These are phyloP conservation scores for Onthophagus taurus DNA, from an alignment of 1,140 invertebrate species.

Conservation along the genomic window DNA sequence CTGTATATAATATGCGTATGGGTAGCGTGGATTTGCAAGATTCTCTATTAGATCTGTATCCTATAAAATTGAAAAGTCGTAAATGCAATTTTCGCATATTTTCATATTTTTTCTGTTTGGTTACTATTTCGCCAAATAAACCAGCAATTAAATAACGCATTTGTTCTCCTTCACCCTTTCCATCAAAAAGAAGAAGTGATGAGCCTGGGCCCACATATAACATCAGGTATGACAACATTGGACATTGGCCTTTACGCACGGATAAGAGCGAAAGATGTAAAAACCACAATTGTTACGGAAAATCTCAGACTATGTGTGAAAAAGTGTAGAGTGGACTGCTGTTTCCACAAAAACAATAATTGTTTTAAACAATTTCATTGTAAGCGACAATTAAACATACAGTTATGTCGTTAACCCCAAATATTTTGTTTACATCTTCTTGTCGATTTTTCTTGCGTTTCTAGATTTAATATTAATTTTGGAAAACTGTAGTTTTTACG, in stretches of 20 bases:
- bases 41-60: slow-evolving; percentile 36
- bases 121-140: slow-evolving; percentile 10
- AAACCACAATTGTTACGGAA: slow-evolving; percentile 4
- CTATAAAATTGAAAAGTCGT: slow-evolving; percentile 35
- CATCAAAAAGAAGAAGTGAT: slow-evolving; percentile 5
- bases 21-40: slow-evolving; percentile 40
- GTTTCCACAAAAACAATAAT: slow-evolving; percentile 12
- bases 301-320: slow-evolving; percentile 8
- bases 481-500: not conserved
- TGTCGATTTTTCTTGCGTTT: no score
- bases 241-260: slow-evolving; percentile 12
- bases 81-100: slow-evolving; percentile 39
- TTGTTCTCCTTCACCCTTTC: not conserved
- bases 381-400: not conserved
- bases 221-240: slow-evolving; percentile 3
- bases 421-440: no score
- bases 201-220: not conserved
- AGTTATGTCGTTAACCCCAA: no score
- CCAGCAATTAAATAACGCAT: slow-evolving; percentile 7
- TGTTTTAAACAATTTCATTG: slow-evolving; percentile 13
- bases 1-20: slow-evolving; percentile 43
- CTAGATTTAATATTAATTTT: not conserved
- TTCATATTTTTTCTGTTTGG: slow-evolving; percentile 20
- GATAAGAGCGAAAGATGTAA: slow-evolving; percentile 12
- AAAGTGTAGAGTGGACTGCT: slow-evolving; percentile 13